A percentile compares a stretch with the other conserved stretches of the same genome.
phyloP scores from a whole-genome alignment of 2,888 invertebrate species.

The Ferdinandea cuprea region DNA sequence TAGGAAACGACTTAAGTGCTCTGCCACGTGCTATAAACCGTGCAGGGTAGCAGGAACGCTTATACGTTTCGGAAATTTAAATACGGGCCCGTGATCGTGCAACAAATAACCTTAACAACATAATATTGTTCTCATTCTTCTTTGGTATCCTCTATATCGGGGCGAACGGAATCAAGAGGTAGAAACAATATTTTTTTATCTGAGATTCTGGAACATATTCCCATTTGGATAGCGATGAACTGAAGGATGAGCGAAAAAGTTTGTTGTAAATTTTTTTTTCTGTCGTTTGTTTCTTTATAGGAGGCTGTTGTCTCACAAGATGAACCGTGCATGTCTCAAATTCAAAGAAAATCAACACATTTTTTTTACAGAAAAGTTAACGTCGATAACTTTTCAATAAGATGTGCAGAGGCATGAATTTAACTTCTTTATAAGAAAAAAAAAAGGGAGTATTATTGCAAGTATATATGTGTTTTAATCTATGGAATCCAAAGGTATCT shows the following conservation, averaged over 20 bases:
- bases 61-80: slow-evolving; percentile 58
- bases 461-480: no score
- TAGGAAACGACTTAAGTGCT: slow-evolving; percentile 56
- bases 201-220: slow-evolving; percentile 32
- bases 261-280: slow-evolving; percentile 6
- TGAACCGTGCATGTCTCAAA: slow-evolving; percentile 25
- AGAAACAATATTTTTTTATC: slow-evolving; percentile 41
- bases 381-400: slow-evolving; percentile 39
- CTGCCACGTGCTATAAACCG: slow-evolving; percentile 40
- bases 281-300: slow-evolving; percentile 1
- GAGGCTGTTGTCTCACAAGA: slow-evolving; percentile 37
- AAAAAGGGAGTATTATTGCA: no score
- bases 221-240: slow-evolving; percentile 28
- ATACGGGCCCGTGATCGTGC: slow-evolving; percentile 48
- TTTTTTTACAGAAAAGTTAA: slow-evolving; percentile 15
- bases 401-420: background rate
- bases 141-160: background rate
- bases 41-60: slow-evolving; percentile 2
- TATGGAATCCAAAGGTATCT: no score
- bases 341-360: slow-evolving; percentile 48
- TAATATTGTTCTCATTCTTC: slow-evolving; percentile 13
- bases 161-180: slow-evolving; percentile 28
- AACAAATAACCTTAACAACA: slow-evolving; percentile 57
- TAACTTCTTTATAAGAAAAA: slow-evolving; percentile 2
- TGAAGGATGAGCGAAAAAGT: slow-evolving; percentile 32